Conservation (phyloP, 2,888 invertebrate genomes). For the Coelogynopora nodosa region DNA sequence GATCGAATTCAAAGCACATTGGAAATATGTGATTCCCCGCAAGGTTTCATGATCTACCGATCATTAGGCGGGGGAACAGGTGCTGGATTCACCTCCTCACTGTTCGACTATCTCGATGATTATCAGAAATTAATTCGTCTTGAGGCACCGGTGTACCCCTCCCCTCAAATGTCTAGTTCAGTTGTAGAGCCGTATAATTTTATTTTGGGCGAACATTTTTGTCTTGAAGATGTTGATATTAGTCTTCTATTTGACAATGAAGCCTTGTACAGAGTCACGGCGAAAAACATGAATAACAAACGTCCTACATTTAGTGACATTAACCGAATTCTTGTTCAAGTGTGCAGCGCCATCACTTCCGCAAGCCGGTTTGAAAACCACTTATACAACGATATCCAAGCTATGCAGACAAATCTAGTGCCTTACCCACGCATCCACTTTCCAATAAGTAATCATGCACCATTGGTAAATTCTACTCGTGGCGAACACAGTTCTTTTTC, state of each 20-base stretch:
- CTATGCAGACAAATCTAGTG: slow-evolving; percentile 40
- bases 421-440: slow-evolving; percentile 44
- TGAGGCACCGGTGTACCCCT: slow-evolving; percentile 54
- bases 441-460: slow-evolving; percentile 36
- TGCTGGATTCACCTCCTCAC: slow-evolving; percentile 54
- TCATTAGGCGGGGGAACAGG: slow-evolving; percentile 48
- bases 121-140: slow-evolving; percentile 63
- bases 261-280: slow-evolving; percentile 49
- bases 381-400: slow-evolving; percentile 33
- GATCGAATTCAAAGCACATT: slow-evolving; percentile 70
- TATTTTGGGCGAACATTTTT: slow-evolving; percentile 85
- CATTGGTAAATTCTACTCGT: slow-evolving; percentile 33
- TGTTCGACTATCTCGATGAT: slow-evolving; percentile 68
- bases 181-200: slow-evolving; percentile 72
- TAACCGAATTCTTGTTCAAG: slow-evolving; percentile 72
- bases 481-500: slow-evolving; percentile 37
- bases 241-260: slow-evolving; percentile 63
- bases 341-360: slow-evolving; percentile 39
- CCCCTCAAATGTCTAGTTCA: slow-evolving; percentile 51
- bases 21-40: slow-evolving; percentile 73
- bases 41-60: slow-evolving; percentile 45
- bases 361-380: slow-evolving; percentile 39
- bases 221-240: slow-evolving; percentile 82
- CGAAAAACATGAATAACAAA: slow-evolving; percentile 71
- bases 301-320: slow-evolving; percentile 78